Evolutionary conservation across 2,797 vertebrate genomes (phyloP).

Genomic region (Dallia pectoralis): DNA sequence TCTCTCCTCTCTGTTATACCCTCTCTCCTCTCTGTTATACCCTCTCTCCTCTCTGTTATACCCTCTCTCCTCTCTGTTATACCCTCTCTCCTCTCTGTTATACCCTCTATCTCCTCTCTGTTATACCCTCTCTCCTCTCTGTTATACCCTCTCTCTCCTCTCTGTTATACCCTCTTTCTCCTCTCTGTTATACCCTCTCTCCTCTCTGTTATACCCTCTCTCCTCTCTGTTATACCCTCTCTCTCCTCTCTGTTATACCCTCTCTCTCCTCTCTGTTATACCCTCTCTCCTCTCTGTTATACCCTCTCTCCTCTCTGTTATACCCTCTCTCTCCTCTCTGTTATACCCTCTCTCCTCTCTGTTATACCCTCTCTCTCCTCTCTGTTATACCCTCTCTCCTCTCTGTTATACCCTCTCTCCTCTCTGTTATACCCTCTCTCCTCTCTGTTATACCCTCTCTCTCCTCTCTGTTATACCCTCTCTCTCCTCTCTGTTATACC

Average conservation of each 20-base stretch:
- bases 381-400: not conserved
- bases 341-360: not conserved
- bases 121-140: not conserved
- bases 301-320: not conserved
- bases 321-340: no score
- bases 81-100: no score
- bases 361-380: not conserved
- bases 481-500: not conserved
- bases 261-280: no score
- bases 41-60: no score
- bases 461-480: not conserved
- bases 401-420: not conserved
- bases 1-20: no score
- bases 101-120: not conserved
- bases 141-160: not conserved
- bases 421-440: not conserved
- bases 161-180: not conserved
- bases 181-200: not conserved
- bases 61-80: not conserved
- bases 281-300: not conserved
- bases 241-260: not conserved
- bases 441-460: not conserved
- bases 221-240: no score
- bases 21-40: not conserved
- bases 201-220: not conserved